phyloP scores from a whole-genome alignment of 2,113 vertebrate genomes.

The Tychaedon coryphoeus region DNA sequence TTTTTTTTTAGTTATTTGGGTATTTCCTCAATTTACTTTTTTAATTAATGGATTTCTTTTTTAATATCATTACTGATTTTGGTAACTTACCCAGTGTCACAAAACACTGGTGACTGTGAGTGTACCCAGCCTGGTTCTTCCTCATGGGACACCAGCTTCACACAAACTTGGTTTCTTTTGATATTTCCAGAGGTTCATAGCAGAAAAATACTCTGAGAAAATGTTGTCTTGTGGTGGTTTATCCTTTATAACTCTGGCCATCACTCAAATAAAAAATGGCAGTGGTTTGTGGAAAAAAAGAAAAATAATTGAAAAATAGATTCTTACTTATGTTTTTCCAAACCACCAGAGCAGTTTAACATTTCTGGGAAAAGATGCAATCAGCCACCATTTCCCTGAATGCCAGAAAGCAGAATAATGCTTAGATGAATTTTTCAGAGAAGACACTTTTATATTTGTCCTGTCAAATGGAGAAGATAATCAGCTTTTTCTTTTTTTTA shows the following conservation, averaged over 20 bases:
- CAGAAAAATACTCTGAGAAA: not conserved
- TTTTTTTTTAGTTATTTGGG: not conserved
- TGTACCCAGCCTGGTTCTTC: not conserved
- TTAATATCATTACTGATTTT: not conserved
- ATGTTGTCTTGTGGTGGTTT: not conserved
- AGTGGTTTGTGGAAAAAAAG: not conserved
- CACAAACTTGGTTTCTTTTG: not conserved
- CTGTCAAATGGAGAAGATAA: not conserved
- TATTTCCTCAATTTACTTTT: not conserved
- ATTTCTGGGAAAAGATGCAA: not conserved
- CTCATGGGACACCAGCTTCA: not conserved
- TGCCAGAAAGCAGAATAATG: not conserved
- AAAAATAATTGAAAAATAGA: not conserved
- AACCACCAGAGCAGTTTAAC: constrained; percentile 8
- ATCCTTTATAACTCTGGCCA: not conserved
- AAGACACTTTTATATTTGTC: not conserved
- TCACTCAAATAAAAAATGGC: not conserved
- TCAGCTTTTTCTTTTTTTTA: not conserved
- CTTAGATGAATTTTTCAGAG: not conserved
- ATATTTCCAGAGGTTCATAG: not conserved
- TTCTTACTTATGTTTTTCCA: not conserved
- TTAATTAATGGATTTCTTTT: not conserved
- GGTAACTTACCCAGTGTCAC: not conserved
- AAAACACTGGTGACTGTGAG: not conserved
- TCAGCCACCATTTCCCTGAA: not conserved